Conservation (phyloP, 2,888 invertebrate species). For the Trichogramma evanescens region DNA sequence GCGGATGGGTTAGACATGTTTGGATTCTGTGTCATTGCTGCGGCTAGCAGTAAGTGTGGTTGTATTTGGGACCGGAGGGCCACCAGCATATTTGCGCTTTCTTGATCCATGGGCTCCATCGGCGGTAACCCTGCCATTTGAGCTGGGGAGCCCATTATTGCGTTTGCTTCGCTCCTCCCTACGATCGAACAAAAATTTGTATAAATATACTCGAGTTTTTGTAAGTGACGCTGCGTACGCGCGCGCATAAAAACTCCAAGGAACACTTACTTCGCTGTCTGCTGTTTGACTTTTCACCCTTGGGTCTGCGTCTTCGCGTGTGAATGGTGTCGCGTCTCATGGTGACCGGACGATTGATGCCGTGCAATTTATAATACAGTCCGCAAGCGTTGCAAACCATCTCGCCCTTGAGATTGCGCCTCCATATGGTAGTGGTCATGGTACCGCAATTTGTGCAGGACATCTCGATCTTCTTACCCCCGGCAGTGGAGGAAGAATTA, state of each 20-base stretch:
- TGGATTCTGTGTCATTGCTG: slow-evolving; percentile 49
- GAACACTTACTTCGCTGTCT: slow-evolving; percentile 42
- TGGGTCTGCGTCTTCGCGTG: slow-evolving; percentile 80
- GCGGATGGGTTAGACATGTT: no score
- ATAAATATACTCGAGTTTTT: no score
- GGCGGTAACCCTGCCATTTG: slow-evolving; percentile 8
- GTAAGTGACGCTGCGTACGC: background rate
- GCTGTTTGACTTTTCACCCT: slow-evolving; percentile 53
- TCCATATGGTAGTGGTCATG: slow-evolving; percentile 95
- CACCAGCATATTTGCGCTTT: slow-evolving; percentile 62
- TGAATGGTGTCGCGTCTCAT: slow-evolving; percentile 97
- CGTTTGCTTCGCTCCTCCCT: no score
- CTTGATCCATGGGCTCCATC: slow-evolving; percentile 44
- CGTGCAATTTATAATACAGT: slow-evolving; percentile 93
- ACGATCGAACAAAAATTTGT: no score
- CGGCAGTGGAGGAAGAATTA: slow-evolving; percentile 15
- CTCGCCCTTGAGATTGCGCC: slow-evolving; percentile 91
- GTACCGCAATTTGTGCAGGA: slow-evolving; percentile 95
- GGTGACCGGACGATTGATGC: slow-evolving; percentile 84
- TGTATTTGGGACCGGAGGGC: slow-evolving; percentile 65
- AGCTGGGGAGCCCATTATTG: background rate
- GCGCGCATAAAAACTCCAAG: background rate
- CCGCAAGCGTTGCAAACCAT: slow-evolving; percentile 99
- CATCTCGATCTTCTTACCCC: slow-evolving; percentile 61
- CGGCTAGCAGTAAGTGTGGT: slow-evolving; percentile 62